Conservation (phyloP, 53 echinoderm and acorn worm genomes). For the Glandiceps talaboti region DNA sequence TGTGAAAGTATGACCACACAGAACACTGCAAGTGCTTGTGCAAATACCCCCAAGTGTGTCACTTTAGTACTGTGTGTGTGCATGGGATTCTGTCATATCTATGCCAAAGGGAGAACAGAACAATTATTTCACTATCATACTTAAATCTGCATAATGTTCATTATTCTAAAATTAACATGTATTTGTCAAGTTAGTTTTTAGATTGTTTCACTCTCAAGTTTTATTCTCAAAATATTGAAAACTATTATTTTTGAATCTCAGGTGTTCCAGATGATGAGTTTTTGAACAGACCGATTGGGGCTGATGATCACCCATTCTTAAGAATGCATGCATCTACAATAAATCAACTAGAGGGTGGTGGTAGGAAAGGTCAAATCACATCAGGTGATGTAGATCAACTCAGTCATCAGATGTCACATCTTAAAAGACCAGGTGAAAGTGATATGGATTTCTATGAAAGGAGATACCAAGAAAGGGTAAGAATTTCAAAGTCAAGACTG, state of each 20-base stretch:
- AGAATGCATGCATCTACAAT: constrained; percentile 72
- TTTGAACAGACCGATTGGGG: constrained; percentile 59
- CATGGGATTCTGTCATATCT: too few species aligned
- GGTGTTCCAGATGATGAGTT: constrained; percentile 73
- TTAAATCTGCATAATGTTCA: too few species aligned
- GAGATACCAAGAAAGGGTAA: constrained; percentile 91
- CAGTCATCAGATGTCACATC: constrained; percentile 54
- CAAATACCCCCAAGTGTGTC: too few species aligned
- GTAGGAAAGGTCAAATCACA: neutral
- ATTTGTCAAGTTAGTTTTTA: too few species aligned
- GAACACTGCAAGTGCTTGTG: too few species aligned
- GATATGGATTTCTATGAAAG: constrained; percentile 98
- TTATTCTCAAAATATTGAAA: too few species aligned
- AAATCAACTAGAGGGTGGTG: constrained; percentile 26
- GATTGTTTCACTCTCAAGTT: too few species aligned
- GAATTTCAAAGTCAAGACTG: neutral
- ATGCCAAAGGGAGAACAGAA: too few species aligned
- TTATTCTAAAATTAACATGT: too few species aligned
- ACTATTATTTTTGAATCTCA: constrained; percentile 3
- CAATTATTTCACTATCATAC: too few species aligned
- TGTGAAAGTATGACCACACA: too few species aligned
- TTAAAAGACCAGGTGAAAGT: constrained; percentile 65
- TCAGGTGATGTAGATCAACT: constrained; percentile 30
- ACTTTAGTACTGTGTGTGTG: too few species aligned
- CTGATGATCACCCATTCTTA: constrained; percentile 83